Percentiles rank a stretch among this genome's conserved stretches.
phyloP scores from a whole-genome alignment of 2,888 invertebrate species.

The Cryptophagus acutangulus region DNA sequence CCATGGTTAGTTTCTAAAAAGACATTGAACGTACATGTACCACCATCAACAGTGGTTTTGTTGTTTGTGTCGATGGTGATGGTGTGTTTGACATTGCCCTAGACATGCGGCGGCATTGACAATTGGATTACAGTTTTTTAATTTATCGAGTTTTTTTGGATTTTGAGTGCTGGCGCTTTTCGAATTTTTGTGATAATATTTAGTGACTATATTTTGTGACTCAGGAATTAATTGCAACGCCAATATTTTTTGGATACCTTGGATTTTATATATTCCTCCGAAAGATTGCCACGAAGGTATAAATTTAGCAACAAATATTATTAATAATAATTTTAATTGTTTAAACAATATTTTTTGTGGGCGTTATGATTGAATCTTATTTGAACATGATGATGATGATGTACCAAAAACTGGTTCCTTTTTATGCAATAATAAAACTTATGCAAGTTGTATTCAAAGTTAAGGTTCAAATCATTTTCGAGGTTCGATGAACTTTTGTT shows the following conservation, averaged over 20 bases:
- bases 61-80: no score
- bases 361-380: neutral
- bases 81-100: constrained; percentile 26
- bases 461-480: constrained; percentile 12
- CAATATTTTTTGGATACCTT: constrained; percentile 43
- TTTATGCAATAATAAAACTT: constrained; percentile 24
- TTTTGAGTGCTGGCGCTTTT: constrained; percentile 7
- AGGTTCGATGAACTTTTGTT: constrained; percentile 15
- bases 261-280: constrained; percentile 37
- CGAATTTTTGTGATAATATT: constrained; percentile 20
- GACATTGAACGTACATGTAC: constrained; percentile 37
- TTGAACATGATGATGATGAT: neutral
- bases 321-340: constrained; percentile 3
- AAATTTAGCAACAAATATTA: constrained; percentile 8
- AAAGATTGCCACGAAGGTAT: constrained; percentile 38
- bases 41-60: no score
- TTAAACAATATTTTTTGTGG: constrained; percentile 2
- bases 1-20: constrained; percentile 45
- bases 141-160: neutral
- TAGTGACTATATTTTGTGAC: neutral
- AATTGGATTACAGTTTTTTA: neutral
- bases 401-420: constrained; percentile 24
- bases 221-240: constrained; percentile 16
- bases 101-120: constrained; percentile 23
- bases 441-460: constrained; percentile 18